A percentile compares a stretch with the other conserved stretches of the same genome.
Conservation (phyloP, 2,113 vertebrate species). For the mouse (Mus musculus) region DNA sequence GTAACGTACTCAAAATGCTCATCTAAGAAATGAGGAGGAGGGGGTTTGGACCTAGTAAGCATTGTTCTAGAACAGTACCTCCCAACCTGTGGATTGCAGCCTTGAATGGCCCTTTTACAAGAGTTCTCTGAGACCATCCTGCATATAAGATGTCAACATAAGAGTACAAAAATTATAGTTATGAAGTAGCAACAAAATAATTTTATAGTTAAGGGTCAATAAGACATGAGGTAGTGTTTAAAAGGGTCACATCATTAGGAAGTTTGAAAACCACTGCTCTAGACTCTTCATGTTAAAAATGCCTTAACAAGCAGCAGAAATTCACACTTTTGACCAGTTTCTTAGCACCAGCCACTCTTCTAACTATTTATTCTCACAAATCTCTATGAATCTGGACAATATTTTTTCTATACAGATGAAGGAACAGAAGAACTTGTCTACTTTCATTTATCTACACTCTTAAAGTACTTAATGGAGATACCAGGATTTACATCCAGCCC, state of each 20-base stretch:
- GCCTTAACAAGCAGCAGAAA: neutral
- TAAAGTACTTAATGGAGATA: neutral
- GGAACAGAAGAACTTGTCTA: neutral
- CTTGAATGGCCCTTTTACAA: neutral
- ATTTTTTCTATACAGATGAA: neutral
- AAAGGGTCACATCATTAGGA: neutral
- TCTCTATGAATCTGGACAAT: neutral
- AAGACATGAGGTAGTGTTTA: too few species aligned
- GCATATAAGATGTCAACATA: neutral
- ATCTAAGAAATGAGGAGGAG: neutral
- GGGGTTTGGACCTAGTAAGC: neutral
- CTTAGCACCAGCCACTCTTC: neutral
- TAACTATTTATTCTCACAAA: conserved; percentile 31
- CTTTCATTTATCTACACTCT: neutral
- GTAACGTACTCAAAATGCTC: conserved; percentile 4
- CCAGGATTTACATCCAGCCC: neutral
- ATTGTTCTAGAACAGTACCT: too few species aligned
- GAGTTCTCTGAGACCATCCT: neutral
- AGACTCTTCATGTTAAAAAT: neutral
- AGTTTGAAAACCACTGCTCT: neutral
- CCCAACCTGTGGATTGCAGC: neutral
- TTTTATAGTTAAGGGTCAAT: neutral
- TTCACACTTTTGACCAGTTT: neutral
- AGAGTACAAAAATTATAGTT: neutral
- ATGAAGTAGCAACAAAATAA: neutral